Percentiles rank a stretch among this genome's conserved stretches.
Evolutionary conservation across 2,113 vertebrate genomes (phyloP).

Genomic region (Callopanchax toddi): DNA sequence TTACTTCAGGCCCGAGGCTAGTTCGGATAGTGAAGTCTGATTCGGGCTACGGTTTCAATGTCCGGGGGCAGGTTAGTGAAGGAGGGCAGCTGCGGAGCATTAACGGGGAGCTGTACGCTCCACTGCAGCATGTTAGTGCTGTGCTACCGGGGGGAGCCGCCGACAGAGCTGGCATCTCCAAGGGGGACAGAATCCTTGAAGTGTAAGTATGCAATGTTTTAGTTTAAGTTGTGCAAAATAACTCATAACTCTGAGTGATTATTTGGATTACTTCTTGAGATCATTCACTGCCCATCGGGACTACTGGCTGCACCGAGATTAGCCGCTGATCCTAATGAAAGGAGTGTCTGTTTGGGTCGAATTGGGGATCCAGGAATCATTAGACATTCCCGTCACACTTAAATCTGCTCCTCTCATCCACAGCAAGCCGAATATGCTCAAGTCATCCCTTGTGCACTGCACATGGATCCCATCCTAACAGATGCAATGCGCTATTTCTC

Average conservation of each 20-base stretch:
- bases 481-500: background rate
- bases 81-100: conserved; percentile 96
- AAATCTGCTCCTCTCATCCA: conserved; percentile 26
- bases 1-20: conserved; percentile 86
- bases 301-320: too few relatives aligned
- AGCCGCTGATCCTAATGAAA: conserved; percentile 58
- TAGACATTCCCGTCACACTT: conserved; percentile 71
- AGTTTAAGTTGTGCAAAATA: background rate
- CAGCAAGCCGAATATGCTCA: conserved; percentile 18
- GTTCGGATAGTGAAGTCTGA: conserved; percentile 94
- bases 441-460: conserved; percentile 12
- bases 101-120: conserved; percentile 95
- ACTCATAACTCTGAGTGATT: background rate
- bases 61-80: conserved; percentile 95
- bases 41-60: conserved; percentile 95
- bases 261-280: background rate
- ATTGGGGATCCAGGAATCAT: conserved; percentile 53
- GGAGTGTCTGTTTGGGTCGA: conserved; percentile 57
- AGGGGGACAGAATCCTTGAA: conserved; percentile 93
- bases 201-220: conserved; percentile 85
- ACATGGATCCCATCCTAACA: background rate
- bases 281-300: background rate
- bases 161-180: conserved; percentile 91
- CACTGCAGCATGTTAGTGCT: conserved; percentile 96
- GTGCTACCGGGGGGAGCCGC: conserved; percentile 93